Percentiles rank a stretch among this genome's conserved stretches.
Conservation (phyloP, 2,113 vertebrate species). For the Fulica atra region DNA sequence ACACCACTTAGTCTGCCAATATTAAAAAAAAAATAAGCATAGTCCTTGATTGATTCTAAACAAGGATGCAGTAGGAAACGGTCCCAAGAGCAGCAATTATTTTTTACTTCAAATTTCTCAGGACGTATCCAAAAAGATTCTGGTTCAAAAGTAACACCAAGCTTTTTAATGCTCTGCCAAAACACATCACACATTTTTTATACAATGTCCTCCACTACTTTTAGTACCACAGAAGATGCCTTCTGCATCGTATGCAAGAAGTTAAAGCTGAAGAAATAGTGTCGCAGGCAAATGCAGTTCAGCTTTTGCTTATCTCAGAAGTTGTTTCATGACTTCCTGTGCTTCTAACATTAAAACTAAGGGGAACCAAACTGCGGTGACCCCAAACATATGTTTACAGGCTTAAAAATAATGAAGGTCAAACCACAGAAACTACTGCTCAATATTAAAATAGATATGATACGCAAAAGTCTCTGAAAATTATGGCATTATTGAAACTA, state of each 20-base stretch:
- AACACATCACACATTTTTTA: not conserved
- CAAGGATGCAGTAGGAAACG: not conserved
- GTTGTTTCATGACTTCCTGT: not conserved
- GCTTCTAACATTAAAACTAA: constrained; percentile 1
- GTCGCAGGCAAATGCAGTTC: not conserved
- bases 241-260: not conserved
- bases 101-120: not conserved
- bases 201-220: not conserved
- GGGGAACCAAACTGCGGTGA: not conserved
- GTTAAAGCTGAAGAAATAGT: constrained; percentile 8
- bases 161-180: not conserved
- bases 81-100: not conserved
- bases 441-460: not conserved
- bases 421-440: not conserved
- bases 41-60: not conserved
- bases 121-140: not conserved
- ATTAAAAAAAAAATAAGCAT: not conserved
- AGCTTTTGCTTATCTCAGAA: constrained; percentile 9
- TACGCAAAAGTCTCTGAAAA: not conserved
- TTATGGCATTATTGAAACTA: not conserved
- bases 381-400: not conserved
- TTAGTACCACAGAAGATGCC: not conserved
- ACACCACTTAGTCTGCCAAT: not conserved
- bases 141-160: not conserved
- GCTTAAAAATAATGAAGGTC: constrained; percentile 19